Evolutionary conservation across 2,113 vertebrate genomes (phyloP), one percentile per base, ranked within the genome.

Genomic region (Rhipidura dahli): DNA sequence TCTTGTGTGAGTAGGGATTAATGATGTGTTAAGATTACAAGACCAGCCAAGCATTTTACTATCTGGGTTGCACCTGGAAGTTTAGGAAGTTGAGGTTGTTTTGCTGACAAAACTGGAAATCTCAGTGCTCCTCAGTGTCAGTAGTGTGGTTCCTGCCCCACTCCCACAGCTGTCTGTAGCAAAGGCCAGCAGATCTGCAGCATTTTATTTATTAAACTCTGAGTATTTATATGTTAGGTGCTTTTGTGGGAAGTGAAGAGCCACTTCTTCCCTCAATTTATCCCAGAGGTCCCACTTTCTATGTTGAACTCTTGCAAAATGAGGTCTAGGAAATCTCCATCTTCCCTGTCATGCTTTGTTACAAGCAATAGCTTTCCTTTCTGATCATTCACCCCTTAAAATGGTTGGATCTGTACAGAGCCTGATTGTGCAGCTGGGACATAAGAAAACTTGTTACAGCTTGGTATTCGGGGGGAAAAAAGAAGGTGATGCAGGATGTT

Each of bases 391-490:
- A 22, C 27, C n/a, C 27, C 20, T 65, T 27, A n/a, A 45, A 39
- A 49, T 1, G 7, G 8, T 2, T 83, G 50, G 7, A 33, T 15
- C 30, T 56, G 10, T 65, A 20, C n/a, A 57, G 37, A 83, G 31
- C 49, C 27, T 57, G 49, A 10, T 9, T 57, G 5, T 21, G 31
- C 49, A 50, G 26, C 20, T 31, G 7, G 2, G 40, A 77, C 17
- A 53, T 14, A 16, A 37, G 42, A 86, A 72, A 71, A 47, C 11
- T 31, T 61, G 4, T 61, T 89, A 20, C 9, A 39, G 1, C 10
- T 28, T 47, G 21, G 6, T 76, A 13, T 3, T 3, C 0, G 0
- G 22, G 53, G 13, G 10, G 56, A 88, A 42, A 47, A 28, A 35
- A 50, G 44, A 12, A 47, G 31, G 10, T 61, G 33, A 70, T 49